phyloP scores from a whole-genome alignment of 2,888 invertebrate genomes.

The Eupithecia centaureata region DNA sequence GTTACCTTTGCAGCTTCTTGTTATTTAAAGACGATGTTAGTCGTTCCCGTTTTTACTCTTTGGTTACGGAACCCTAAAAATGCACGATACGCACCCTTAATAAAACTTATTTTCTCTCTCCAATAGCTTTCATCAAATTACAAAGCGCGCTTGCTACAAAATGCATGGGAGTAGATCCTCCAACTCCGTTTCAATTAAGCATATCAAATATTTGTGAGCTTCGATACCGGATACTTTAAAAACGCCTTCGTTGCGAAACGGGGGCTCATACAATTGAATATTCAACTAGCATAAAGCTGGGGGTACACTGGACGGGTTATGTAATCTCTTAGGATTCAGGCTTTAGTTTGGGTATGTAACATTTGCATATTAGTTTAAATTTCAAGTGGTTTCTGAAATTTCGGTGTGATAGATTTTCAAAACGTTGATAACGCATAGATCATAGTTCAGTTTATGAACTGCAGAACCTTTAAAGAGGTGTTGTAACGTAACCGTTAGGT shows the following conservation, averaged over 20 bases:
- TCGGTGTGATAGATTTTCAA: background rate
- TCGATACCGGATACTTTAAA: conserved; percentile 32
- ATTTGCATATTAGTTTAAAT: background rate
- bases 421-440: background rate
- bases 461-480: background rate
- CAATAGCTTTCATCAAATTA: background rate
- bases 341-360: background rate
- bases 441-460: background rate
- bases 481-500: too few relatives aligned
- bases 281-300: conserved; percentile 29
- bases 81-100: background rate
- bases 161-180: background rate
- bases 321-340: background rate
- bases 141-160: background rate
- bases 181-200: conserved; percentile 18
- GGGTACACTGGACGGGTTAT: background rate
- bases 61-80: background rate
- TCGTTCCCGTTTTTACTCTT: too few relatives aligned
- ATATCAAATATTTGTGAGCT: conserved; percentile 30
- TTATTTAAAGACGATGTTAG: too few relatives aligned
- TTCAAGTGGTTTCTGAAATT: background rate
- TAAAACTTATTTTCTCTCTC: background rate
- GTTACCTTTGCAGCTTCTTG: too few relatives aligned
- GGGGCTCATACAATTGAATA: conserved; percentile 36
- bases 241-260: conserved; percentile 32